These are phyloP conservation scores for Spatulosminthurus flaviceps DNA, from an alignment of 2,888 invertebrate species.

Conservation along the genomic window DNA sequence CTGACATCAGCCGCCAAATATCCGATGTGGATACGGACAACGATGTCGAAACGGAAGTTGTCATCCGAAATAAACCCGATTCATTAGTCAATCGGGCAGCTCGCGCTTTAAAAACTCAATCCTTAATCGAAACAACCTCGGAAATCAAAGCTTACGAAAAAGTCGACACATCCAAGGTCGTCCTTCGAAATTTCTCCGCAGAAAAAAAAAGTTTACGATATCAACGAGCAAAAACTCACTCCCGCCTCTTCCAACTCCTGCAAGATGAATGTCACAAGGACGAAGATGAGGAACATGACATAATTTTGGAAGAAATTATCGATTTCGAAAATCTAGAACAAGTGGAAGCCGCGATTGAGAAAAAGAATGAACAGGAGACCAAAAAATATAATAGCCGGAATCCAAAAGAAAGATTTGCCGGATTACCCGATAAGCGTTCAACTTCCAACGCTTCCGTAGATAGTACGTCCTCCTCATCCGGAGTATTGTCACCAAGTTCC, in stretches of 20 bases:
- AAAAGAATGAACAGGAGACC: constrained; percentile 31
- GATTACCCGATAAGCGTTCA: constrained; percentile 56
- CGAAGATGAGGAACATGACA: constrained; percentile 65
- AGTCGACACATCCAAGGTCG: constrained; percentile 51
- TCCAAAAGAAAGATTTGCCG: constrained; percentile 55
- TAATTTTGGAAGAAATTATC: constrained; percentile 25
- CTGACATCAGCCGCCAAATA: constrained; percentile 75
- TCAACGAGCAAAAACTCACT: constrained; percentile 78
- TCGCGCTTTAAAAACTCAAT: constrained; percentile 42
- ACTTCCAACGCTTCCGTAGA: constrained; percentile 56
- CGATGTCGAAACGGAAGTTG: constrained; percentile 68
- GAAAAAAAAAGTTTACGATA: constrained; percentile 71
- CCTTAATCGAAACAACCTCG: constrained; percentile 42
- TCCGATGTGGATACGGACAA: constrained; percentile 72
- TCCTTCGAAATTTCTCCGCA: constrained; percentile 64
- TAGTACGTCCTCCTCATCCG: constrained; percentile 61
- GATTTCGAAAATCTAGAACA: constrained; percentile 43
- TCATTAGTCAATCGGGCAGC: not conserved
- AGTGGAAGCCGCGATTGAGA: constrained; percentile 48
- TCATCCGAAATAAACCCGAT: not conserved
- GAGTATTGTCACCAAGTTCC: constrained; percentile 62
- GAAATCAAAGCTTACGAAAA: not conserved
- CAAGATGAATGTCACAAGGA: constrained; percentile 71
- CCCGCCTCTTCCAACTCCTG: constrained; percentile 74
- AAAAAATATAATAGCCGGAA: not conserved